These are phyloP conservation scores for Eurystomus gularis DNA, from an alignment of 2,113 vertebrate species.

Conservation along the genomic window DNA sequence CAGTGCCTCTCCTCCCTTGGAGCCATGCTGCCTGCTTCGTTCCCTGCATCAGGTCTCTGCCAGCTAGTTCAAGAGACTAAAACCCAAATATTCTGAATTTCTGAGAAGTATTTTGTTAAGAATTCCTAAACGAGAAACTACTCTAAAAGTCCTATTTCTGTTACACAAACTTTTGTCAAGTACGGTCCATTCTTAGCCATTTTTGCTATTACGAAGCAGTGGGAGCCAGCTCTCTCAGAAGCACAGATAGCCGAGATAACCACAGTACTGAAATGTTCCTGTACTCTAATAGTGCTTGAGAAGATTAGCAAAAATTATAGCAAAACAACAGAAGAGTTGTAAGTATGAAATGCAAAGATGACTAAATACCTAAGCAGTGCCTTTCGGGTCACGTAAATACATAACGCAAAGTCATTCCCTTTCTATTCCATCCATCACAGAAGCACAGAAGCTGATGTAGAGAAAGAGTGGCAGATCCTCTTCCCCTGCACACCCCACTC, in stretches of 20 bases:
- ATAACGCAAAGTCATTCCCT: not conserved
- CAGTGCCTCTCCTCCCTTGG: not conserved
- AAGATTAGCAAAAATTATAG: not conserved
- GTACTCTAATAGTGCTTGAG: not conserved
- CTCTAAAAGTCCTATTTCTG: not conserved
- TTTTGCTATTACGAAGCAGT: not conserved
- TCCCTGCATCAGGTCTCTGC: not conserved
- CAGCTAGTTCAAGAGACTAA: not conserved
- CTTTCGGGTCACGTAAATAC: not conserved
- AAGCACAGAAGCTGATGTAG: not conserved
- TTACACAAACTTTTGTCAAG: not conserved
- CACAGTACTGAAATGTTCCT: not conserved
- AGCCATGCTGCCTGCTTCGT: not conserved
- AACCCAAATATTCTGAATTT: not conserved
- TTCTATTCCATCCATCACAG: not conserved
- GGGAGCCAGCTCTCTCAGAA: not conserved
- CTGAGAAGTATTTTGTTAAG: not conserved
- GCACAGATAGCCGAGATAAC: not conserved
- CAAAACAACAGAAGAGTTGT: not conserved
- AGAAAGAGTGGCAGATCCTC: not conserved
- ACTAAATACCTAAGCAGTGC: not conserved
- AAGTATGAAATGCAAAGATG: not conserved
- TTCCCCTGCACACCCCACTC: accelerated
- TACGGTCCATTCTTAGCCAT: not conserved
- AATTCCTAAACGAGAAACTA: not conserved